Base-by-base conservation (phyloP, 2,113 vertebrate genomes). In the Silurus meridionalis region DNA sequence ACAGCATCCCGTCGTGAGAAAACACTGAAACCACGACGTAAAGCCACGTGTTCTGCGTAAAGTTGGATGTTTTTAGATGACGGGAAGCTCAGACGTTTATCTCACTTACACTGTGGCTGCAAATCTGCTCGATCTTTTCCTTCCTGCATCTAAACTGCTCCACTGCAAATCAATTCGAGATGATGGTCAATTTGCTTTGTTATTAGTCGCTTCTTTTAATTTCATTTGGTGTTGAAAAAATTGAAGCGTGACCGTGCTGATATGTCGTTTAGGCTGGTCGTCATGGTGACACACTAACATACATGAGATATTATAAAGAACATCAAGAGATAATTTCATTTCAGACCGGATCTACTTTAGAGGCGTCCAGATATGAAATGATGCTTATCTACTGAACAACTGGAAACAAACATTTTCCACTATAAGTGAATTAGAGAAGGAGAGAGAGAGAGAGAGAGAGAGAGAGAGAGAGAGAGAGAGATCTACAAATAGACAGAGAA, bases 321-420 rank as follows among this genome's bases (percentile, higher is more conserved):
- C 77, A 58, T 79, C 28, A 25, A 79, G 55, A 37, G n/a, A 60
- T 15, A 80, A 60, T 60, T 58, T 0, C 10, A 80, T 80, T 80
- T 79, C 46, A 37, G 57, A 21, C 78, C 57, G 53, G 78, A 80
- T 80, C 55, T 46, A 80, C 55, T 60, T 80, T 60, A 28, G 78
- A 60, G 55, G 78, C 15, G 17, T 21, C 55, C 78, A 46, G 55
- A 80, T 80, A 46, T 60, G 15, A 80, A 58, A 19, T 11, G 15
- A 57, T 10, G 15, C 5, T 15, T 2, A 15, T 77, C 75, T 14
- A 37, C 13, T 2, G 25, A 52, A 23, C 63, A 55, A 25, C 25
- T 78, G 74, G 52, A 25, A 77, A 77, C 11, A 55, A 50, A 60
- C 15, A 23, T 80, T 80, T 61, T 60, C 57, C 79, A 6, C 10